phyloP scores from a whole-genome alignment of 2,888 invertebrate species.

The Orthosia gracilis region DNA sequence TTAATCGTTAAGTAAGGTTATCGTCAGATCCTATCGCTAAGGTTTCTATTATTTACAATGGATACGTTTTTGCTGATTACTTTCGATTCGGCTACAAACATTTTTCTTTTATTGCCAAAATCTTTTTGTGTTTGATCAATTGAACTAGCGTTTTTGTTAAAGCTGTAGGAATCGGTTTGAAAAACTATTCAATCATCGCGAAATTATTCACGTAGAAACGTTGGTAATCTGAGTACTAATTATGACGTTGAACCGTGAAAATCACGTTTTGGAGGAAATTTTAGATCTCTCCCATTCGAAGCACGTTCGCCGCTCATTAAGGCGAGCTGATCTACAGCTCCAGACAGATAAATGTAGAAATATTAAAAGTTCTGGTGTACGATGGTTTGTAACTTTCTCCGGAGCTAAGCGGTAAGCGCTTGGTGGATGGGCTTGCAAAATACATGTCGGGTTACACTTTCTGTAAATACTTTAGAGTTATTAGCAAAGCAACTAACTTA shows the following conservation, averaged over 20 bases:
- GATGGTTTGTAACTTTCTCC: conserved; percentile 40
- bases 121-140: conserved; percentile 18
- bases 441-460: conserved; percentile 39
- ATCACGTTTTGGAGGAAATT: conserved; percentile 47
- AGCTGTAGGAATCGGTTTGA: conserved; percentile 1
- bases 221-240: conserved; percentile 43
- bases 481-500: conserved; percentile 5
- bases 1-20: conserved; percentile 30
- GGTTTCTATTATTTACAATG: conserved; percentile 35
- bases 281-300: conserved; percentile 31
- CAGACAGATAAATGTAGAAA: conserved; percentile 53
- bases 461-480: conserved; percentile 32
- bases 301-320: conserved; percentile 60
- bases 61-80: conserved; percentile 30
- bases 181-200: conserved; percentile 44
- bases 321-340: conserved; percentile 37
- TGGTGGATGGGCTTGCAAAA: conserved; percentile 40
- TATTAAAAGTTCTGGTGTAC: conserved; percentile 56
- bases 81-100: conserved; percentile 3
- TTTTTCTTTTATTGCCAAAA: background rate
- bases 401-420: conserved; percentile 13
- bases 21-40: conserved; percentile 25
- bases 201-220: conserved; percentile 37
- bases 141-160: conserved; percentile 9
- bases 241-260: conserved; percentile 43